phyloP scores from a whole-genome alignment of 2,113 vertebrate species.

The Scomber scombrus region DNA sequence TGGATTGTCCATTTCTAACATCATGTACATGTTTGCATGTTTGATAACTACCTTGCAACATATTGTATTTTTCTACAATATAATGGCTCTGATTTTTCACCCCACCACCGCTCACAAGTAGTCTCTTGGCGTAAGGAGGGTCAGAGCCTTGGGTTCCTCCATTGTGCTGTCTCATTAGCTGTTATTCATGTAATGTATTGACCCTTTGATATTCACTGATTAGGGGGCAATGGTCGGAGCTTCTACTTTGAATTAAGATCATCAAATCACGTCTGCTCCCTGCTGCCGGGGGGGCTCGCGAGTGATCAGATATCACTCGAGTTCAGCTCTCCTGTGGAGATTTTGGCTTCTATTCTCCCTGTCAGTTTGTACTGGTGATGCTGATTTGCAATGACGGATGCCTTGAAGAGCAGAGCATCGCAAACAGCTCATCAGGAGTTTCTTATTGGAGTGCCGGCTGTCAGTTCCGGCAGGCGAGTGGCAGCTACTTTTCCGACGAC shows the following conservation, averaged over 20 bases:
- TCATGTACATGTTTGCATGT: background rate
- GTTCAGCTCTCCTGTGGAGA: constrained; percentile 1
- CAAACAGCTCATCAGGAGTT: constrained; percentile 62
- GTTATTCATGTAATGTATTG: constrained; percentile 52
- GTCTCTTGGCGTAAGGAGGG: constrained; percentile 36
- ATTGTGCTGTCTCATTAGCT: constrained; percentile 53
- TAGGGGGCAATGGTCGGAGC: constrained; percentile 28
- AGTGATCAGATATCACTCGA: constrained; percentile 2
- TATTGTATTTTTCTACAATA: too few relatives aligned
- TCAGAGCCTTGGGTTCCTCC: constrained; percentile 29
- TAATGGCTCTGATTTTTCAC: too few relatives aligned
- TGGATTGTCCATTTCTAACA: too few relatives aligned
- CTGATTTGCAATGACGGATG: constrained; percentile 65
- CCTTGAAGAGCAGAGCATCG: constrained; percentile 48
- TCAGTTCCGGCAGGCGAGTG: constrained; percentile 35
- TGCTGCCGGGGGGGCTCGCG: background rate
- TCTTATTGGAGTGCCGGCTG: constrained; percentile 44
- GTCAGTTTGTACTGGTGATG: constrained; percentile 34
- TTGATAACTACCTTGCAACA: too few relatives aligned
- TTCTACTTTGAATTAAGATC: constrained; percentile 39
- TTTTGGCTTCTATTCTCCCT: constrained; percentile 28
- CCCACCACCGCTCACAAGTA: background rate
- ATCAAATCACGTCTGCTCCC: constrained; percentile 13
- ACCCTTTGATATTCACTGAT: constrained; percentile 48
- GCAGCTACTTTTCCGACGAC: constrained; percentile 41